A percentile compares a stretch with the other conserved stretches of the same genome.
phyloP scores from a whole-genome alignment of 2,113 vertebrate species.

The Phainopepla nitens region DNA sequence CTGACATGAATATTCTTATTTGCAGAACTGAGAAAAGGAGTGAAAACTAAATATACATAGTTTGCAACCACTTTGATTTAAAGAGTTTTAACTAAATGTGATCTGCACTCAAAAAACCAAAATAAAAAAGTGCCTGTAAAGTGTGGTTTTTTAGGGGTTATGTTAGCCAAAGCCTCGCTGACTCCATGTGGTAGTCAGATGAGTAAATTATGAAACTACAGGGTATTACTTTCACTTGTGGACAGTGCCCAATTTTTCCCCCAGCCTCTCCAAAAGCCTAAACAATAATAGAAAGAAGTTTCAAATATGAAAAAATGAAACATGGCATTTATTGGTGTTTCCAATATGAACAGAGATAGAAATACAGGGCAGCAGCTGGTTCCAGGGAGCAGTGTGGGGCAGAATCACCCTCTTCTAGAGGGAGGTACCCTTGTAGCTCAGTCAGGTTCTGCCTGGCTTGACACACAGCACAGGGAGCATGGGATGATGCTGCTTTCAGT shows the following conservation, averaged over 20 bases:
- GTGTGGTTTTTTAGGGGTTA: background rate
- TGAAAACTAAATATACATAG: constrained; percentile 9
- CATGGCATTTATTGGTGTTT: background rate
- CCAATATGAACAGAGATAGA: background rate
- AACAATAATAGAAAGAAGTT: constrained; percentile 14
- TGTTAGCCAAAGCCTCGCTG: background rate
- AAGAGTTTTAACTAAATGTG: background rate
- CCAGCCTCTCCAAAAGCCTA: constrained; percentile 19
- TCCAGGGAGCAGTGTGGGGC: background rate
- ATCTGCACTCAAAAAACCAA: background rate
- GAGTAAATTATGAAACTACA: constrained; percentile 27
- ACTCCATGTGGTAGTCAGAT: constrained; percentile 18
- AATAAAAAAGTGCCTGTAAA: background rate
- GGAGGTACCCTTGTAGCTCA: background rate
- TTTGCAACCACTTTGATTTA: background rate
- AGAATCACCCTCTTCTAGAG: background rate
- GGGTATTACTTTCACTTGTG: constrained; percentile 27
- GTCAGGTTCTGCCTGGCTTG: background rate
- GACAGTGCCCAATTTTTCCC: constrained; percentile 13
- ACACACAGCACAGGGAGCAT: background rate
- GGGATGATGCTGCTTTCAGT: background rate
- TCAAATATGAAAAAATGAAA: constrained; percentile 45
- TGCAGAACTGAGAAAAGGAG: background rate
- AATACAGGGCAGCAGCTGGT: background rate
- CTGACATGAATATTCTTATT: background rate